Conservation (phyloP, 2,113 vertebrate species). For the Cololabis saira region DNA sequence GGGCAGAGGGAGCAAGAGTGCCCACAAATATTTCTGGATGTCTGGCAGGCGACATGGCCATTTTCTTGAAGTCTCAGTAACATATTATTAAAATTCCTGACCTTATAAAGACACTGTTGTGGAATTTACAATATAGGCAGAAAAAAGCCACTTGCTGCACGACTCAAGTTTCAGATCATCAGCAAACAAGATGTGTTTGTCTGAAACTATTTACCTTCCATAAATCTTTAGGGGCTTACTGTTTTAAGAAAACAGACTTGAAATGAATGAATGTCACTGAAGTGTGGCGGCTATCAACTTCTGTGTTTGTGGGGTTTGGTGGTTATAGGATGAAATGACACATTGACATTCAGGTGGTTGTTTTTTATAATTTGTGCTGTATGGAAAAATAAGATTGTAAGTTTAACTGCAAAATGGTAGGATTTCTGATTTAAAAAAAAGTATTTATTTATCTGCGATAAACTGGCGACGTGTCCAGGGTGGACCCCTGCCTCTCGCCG, state of each 20-base stretch:
- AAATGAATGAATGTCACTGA: conserved; percentile 12
- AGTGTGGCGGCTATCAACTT: conserved; percentile 17
- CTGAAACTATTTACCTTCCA: neutral
- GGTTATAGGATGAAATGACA: neutral
- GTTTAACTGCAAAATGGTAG: too few relatives aligned
- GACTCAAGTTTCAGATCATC: conserved; percentile 10
- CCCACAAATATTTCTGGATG: conserved; percentile 66
- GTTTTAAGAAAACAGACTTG: conserved; percentile 2
- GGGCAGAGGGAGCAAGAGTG: conserved; percentile 50
- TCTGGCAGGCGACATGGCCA: conserved; percentile 34
- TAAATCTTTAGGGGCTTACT: neutral
- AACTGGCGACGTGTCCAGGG: too few relatives aligned
- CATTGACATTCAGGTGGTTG: neutral
- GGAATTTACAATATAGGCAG: conserved; percentile 20
- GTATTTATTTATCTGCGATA: too few relatives aligned
- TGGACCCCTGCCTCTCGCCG: too few relatives aligned
- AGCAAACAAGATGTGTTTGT: conserved; percentile 16
- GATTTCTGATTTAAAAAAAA: too few relatives aligned
- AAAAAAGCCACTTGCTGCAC: conserved; percentile 4
- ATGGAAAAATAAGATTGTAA: too few relatives aligned
- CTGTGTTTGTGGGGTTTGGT: neutral
- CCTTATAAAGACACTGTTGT: conserved; percentile 50
- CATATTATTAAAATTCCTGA: conserved; percentile 72
- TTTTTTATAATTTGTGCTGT: neutral
- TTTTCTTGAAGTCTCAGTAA: conserved; percentile 45